A percentile compares a stretch with the other conserved stretches of the same genome.
phyloP scores from a whole-genome alignment of 2,888 invertebrate genomes.

The Microplitis manilae region DNA sequence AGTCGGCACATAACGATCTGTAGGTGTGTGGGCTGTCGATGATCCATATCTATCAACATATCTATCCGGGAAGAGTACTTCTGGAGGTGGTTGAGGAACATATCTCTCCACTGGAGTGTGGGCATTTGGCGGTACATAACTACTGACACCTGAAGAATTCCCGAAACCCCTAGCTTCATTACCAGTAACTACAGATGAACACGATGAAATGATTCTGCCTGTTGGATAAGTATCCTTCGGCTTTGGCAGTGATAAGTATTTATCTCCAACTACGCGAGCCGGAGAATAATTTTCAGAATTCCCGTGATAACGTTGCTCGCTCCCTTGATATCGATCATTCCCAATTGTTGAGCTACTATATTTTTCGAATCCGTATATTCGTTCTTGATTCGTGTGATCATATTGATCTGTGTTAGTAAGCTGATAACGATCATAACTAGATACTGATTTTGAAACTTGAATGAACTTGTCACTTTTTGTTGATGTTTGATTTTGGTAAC shows the following conservation, averaged over 20 bases:
- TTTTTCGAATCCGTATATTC: constrained; percentile 46
- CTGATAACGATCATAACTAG: constrained; percentile 52
- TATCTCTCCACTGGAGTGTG: constrained; percentile 84
- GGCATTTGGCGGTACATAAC: constrained; percentile 80
- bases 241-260: constrained; percentile 67
- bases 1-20: constrained; percentile 80
- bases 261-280: constrained; percentile 61
- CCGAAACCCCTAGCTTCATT: constrained; percentile 36
- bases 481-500: constrained; percentile 50
- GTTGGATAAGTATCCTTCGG: constrained; percentile 66
- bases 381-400: constrained; percentile 54
- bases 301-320: constrained; percentile 58
- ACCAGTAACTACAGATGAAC: constrained; percentile 49
- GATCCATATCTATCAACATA: constrained; percentile 76
- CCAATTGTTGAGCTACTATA: constrained; percentile 42
- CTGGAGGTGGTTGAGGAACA: constrained; percentile 74
- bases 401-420: constrained; percentile 56
- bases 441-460: constrained; percentile 64
- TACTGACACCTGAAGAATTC: constrained; percentile 50
- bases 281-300: constrained; percentile 65
- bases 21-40: constrained; percentile 81
- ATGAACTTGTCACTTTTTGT: constrained; percentile 64
- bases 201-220: constrained; percentile 60
- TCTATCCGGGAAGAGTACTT: constrained; percentile 67
- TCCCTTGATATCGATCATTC: constrained; percentile 32